These are phyloP conservation scores for Drosophila subobscura DNA, from an alignment of 1,140 invertebrate genomes.

Conservation along the genomic window DNA sequence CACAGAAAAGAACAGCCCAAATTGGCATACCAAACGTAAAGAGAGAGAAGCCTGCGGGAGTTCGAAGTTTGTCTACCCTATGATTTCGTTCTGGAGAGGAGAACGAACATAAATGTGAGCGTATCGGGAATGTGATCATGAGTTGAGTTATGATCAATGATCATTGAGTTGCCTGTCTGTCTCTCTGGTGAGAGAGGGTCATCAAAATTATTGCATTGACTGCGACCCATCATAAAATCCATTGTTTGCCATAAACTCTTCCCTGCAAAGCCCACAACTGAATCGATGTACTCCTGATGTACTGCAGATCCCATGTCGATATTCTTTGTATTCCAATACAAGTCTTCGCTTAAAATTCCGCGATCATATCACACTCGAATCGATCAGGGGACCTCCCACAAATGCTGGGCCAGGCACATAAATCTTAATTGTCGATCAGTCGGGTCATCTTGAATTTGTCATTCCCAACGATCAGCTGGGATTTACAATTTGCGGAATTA, in stretches of 20 bases:
- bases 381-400: slow-evolving; percentile 44
- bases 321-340: slow-evolving; percentile 9
- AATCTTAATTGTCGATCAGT: slow-evolving; percentile 66
- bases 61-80: slow-evolving; percentile 63
- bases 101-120: slow-evolving; percentile 22
- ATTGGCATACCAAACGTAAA: slow-evolving; percentile 70
- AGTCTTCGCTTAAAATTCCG: slow-evolving; percentile 31
- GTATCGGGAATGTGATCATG: slow-evolving; percentile 9
- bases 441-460: slow-evolving; percentile 32
- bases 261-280: not conserved
- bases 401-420: slow-evolving; percentile 51
- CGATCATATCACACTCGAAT: slow-evolving; percentile 52
- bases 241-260: too few species aligned
- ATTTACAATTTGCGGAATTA: slow-evolving; percentile 43
- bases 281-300: not conserved
- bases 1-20: slow-evolving; percentile 49
- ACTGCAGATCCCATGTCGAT: slow-evolving; percentile 4
- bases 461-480: slow-evolving; percentile 25
- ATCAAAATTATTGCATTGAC: too few species aligned
- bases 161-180: too few species aligned
- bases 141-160: slow-evolving; percentile 20
- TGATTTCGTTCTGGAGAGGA: slow-evolving; percentile 38
- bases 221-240: too few species aligned
- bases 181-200: too few species aligned
- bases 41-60: slow-evolving; percentile 45